These are phyloP conservation scores for Theropithecus gelada DNA, from an alignment of 2,113 vertebrate genomes.

Conservation along the genomic window DNA sequence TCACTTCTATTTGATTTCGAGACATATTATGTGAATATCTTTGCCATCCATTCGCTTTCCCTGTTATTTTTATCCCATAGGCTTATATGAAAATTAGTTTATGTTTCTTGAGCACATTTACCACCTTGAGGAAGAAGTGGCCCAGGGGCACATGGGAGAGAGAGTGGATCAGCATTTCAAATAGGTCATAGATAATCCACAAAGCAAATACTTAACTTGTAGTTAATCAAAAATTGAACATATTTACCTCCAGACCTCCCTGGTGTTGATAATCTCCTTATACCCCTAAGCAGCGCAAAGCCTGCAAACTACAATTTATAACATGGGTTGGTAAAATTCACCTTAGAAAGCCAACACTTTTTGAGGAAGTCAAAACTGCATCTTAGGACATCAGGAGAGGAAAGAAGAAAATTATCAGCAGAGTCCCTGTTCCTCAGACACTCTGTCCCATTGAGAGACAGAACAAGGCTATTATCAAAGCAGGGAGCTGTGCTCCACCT, in stretches of 20 bases:
- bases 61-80: neutral
- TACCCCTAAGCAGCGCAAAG: neutral
- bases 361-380: neutral
- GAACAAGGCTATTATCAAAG: neutral
- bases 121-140: conserved; percentile 4
- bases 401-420: neutral
- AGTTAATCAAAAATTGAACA: conserved; percentile 44
- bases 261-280: neutral
- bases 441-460: rapidly evolving
- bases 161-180: conserved; percentile 61
- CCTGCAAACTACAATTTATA: neutral
- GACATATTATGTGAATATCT: conserved; percentile 7
- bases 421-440: too few relatives aligned
- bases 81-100: conserved; percentile 67
- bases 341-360: neutral
- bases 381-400: neutral
- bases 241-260: neutral
- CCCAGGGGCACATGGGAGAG: neutral
- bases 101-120: conserved; percentile 60
- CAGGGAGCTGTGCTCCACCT: neutral
- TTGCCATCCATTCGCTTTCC: conserved; percentile 11
- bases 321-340: neutral
- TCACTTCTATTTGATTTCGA: conserved; percentile 41
- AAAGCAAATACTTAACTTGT: conserved; percentile 55
- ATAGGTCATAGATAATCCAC: conserved; percentile 65